Conservation (phyloP, 1,140 invertebrate genomes). For the Drosophila nikananu region DNA sequence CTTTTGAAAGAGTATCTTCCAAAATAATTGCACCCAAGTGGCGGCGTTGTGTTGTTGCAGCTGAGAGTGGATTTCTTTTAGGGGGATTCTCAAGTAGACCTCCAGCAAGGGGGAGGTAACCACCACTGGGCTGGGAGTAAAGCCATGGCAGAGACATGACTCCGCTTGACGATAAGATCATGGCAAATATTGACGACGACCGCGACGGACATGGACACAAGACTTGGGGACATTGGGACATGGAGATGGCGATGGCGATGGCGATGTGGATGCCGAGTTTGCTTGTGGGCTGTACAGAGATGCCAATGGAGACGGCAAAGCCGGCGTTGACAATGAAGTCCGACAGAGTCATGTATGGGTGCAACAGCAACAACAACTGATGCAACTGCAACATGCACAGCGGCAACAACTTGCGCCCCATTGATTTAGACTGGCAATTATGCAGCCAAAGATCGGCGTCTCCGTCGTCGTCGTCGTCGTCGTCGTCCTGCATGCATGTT, state of each 20-base stretch:
- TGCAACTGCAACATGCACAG: conserved; percentile 39
- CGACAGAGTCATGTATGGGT: conserved; percentile 62
- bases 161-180: conserved; percentile 80
- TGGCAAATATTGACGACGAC: conserved; percentile 80
- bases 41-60: conserved; percentile 31
- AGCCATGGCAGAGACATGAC: conserved; percentile 80
- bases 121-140: conserved; percentile 10
- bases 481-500: conserved; percentile 47
- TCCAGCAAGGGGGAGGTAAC: conserved; percentile 5
- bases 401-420: conserved; percentile 60
- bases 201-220: conserved; percentile 54
- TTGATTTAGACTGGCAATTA: conserved; percentile 82
- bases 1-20: conserved; percentile 58
- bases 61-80: background rate
- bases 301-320: conserved; percentile 45
- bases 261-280: conserved; percentile 6
- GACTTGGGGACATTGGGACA: conserved; percentile 40
- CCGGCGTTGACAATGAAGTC: conserved; percentile 78
- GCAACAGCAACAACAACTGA: conserved; percentile 45
- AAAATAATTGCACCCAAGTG: conserved; percentile 82
- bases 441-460: conserved; percentile 63
- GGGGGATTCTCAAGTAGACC: conserved; percentile 14
- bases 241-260: conserved; percentile 30
- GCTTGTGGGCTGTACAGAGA: conserved; percentile 15
- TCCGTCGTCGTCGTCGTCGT: conserved; percentile 56